Conservation (phyloP, 2,888 invertebrate species). For the Platynereis dumerilii region DNA sequence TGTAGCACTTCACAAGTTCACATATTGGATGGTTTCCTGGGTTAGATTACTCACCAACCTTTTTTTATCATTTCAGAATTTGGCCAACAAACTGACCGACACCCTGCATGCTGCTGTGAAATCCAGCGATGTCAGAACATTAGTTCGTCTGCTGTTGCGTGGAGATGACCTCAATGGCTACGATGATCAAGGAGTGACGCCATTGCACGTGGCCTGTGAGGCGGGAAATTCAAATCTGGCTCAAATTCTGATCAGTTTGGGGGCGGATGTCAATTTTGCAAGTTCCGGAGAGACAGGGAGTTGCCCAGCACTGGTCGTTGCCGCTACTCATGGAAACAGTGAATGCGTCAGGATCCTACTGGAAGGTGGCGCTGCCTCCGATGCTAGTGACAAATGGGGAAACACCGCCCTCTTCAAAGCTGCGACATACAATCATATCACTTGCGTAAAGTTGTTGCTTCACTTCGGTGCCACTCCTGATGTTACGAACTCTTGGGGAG, state of each 20-base stretch:
- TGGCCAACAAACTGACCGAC: neutral
- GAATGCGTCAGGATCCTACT: slow-evolving; percentile 22
- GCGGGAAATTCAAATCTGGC: slow-evolving; percentile 16
- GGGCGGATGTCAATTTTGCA: slow-evolving; percentile 18
- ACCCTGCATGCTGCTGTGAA: neutral
- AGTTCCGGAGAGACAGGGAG: slow-evolving; percentile 11
- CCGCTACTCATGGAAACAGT: slow-evolving; percentile 27
- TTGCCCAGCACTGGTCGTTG: slow-evolving; percentile 23
- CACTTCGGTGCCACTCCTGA: slow-evolving; percentile 88
- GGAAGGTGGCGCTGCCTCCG: slow-evolving; percentile 22
- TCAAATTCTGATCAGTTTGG: slow-evolving; percentile 13
- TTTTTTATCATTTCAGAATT: too few species aligned
- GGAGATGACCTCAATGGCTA: slow-evolving; percentile 7
- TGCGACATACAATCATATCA: slow-evolving; percentile 72
- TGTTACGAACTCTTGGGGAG: slow-evolving; percentile 57
- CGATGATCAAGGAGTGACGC: slow-evolving; percentile 17
- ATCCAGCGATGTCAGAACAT: neutral
- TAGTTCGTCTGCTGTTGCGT: neutral
- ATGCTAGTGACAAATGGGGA: slow-evolving; percentile 28
- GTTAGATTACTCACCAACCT: too few species aligned
- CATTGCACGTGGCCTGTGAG: slow-evolving; percentile 23
- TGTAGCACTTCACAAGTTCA: too few species aligned
- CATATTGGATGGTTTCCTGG: too few species aligned
- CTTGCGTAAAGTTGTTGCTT: slow-evolving; percentile 71
- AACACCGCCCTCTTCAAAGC: slow-evolving; percentile 33